Base-by-base conservation (phyloP, 2,888 invertebrate species). In the Loripinus fragilis region DNA sequence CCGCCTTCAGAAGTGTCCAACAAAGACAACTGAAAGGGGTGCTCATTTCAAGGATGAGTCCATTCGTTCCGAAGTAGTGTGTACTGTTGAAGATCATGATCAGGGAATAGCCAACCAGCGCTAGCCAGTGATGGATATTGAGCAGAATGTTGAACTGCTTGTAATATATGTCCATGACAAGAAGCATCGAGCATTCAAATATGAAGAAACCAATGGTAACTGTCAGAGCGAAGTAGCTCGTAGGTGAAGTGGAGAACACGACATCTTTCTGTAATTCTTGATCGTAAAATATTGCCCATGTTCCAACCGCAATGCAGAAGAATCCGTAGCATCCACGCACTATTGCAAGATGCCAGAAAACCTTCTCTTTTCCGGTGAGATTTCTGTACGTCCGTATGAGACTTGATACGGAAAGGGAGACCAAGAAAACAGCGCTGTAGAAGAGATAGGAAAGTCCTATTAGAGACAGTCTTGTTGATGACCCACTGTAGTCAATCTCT, bases 11-110 rank as follows among this genome's bases (percentile, higher is more conserved):
- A 23, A 92, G 85, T n/a, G 90, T 90, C 89, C 89, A 92, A 74
- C 91, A 91, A n/a, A 92, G 80, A 10, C 89, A 90, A 0, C 91
- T 90, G 72, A 91, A 90, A 0, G 91, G 91, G 2, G 92, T 92
- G 76, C 88, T 90, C 88, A 91, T 89, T 80, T 92, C 91, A 17
- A 92, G 76, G 28, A 90, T 81, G 7, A 92, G 86, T 28, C 86
- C 90, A 65, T 86, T 87, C 50, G 87, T 82, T 12, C 89, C 90
- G 73, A 90, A 91, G 73, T 75, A 89, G 81, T 91, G 90, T 20
- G 87, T 81, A 64, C 88, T 85, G 33, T 86, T 86, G n/a, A 85
- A 66, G n/a, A 71, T 64, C 25, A 88, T 70, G 12, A 88, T 73
- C 55, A 85, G 15, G 8, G 83, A 81, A 79, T 87, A 90, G 0